Base-by-base conservation (phyloP, 2,888 invertebrate genomes). In the Drosophila greeni region DNA sequence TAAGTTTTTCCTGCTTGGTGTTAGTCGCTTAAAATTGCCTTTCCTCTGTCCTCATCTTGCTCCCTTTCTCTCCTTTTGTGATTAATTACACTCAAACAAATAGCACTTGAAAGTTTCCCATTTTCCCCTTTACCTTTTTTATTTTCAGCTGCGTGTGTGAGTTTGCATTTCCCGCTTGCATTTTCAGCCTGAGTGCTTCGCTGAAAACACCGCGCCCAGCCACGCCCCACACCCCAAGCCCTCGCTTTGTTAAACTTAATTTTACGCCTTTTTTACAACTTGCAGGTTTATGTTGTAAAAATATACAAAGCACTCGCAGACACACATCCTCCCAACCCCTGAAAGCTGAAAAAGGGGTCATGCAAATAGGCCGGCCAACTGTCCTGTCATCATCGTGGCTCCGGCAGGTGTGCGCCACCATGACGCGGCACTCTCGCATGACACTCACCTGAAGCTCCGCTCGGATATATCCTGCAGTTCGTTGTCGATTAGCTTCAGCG, bases 401-500 rank as follows among this genome's bases (percentile, higher is more conserved):
- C 59, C 2, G 42, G 29, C 48, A 49, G 61, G 42, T 71, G 48
- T 31, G 60, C 72, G 70, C 76, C 73, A 66, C 66, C 72, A 64
- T 78, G 78, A 72, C 59, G 61, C 72, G 70, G 70, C 78, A 74
- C 69, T 69, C 66, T 60, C 26, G 39, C 33, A n/a, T 20, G 14
- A 45, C 48, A 80, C 91, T 91, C 89, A 96, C 95, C 93, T 92
- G 87, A 96, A 93, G 80, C 95, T 93, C 87, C 93, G 92, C 73
- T 93, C 93, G 72, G 94, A 94, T 86, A 96, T 93, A 88, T 92
- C 92, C 88, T 94, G 92, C 83, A 96, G 91, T 89, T 93, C 92
- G 90, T 96, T 95, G 90, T 94, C 95, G 90, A 95, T 93, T 87
- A 96, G 90, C 83, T 95, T 93, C 74, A 96, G 91, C 64, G 95